Evolutionary conservation across 2,797 vertebrate species (phyloP), one percentile per base, ranked within the genome.

Genomic region (Numenius phaeopus): DNA sequence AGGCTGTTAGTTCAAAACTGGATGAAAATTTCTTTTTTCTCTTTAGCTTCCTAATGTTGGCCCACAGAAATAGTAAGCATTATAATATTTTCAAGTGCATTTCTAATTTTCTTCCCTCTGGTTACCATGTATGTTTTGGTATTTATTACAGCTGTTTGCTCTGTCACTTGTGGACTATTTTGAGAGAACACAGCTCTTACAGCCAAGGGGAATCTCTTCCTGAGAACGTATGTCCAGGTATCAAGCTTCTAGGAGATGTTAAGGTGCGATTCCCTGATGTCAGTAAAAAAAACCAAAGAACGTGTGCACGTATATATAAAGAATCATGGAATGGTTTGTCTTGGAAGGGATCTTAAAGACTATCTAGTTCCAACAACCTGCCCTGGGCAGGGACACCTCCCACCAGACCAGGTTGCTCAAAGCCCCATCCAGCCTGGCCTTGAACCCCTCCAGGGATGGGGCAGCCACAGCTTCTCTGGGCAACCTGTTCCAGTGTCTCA

Each of bases 181-280:
- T 16, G 50, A 80, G 50, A 80, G 23, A 58, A 6, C 19, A 50
- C 32, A 76, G 44, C 57, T 58, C n/a, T 73, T 20, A n/a, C 7
- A 54, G 23, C 7, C 46, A 12, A 52, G 39, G 17, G 19, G 11
- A 27, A 23, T 11, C 34, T 21, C 10, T 54, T 54, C 70, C 8
- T 44, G 13, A 65, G 11, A 30, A 16, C 5, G 0, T 15, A 7
- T 4, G 24, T 19, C 27, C 1, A 2, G 34, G 44, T 11, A 50
- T 21, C 65, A 50, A 14, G 26, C 27, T 83, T 85, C 19, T 75
- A 72, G 62, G 39, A 76, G 50, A 54, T 29, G 30, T 22, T 50
- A 50, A 61, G 27, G n/a, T 14, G 4, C 14, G 8, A 64, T 64
- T 79, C 30, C 16, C 42, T 19, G 14, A 18, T 11, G 10, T 32